Conservation (phyloP, 2,797 vertebrate species). For the Caiman crocodilus region DNA sequence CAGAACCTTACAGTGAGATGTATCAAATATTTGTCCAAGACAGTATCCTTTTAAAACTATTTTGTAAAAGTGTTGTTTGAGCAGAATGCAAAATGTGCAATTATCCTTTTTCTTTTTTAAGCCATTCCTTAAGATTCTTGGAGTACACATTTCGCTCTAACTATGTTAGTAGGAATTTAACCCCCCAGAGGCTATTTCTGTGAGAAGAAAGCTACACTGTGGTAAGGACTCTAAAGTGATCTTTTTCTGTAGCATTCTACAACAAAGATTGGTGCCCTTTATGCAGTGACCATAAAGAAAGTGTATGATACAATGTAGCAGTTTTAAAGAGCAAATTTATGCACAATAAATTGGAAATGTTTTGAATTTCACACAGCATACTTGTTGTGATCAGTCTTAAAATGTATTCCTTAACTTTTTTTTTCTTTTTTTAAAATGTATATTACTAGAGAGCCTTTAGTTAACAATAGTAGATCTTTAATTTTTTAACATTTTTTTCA, state of each 20-base stretch:
- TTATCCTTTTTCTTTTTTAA: conserved; percentile 46
- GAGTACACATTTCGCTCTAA: conserved; percentile 14
- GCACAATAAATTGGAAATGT: conserved; percentile 82
- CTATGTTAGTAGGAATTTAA: conserved; percentile 25
- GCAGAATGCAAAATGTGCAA: conserved; percentile 67
- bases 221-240: conserved; percentile 51
- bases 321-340: conserved; percentile 83
- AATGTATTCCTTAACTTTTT: conserved; percentile 65
- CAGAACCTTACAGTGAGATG: conserved; percentile 63
- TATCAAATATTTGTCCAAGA: conserved; percentile 55
- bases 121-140: conserved; percentile 60
- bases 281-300: conserved; percentile 67
- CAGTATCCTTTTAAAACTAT: conserved; percentile 43
- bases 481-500: conserved; percentile 18
- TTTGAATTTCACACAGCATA: conserved; percentile 78
- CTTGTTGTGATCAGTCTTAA: conserved; percentile 73
- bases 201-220: conserved; percentile 45
- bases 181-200: conserved; percentile 41
- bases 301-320: conserved; percentile 51
- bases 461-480: conserved; percentile 7
- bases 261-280: conserved; percentile 70
- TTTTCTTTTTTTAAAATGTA: conserved; percentile 6
- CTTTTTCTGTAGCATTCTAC: conserved; percentile 66
- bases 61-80: conserved; percentile 67
- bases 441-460: conserved; percentile 58